Conservation (phyloP, 2,797 vertebrate species). For the Anolis apletophallus region DNA sequence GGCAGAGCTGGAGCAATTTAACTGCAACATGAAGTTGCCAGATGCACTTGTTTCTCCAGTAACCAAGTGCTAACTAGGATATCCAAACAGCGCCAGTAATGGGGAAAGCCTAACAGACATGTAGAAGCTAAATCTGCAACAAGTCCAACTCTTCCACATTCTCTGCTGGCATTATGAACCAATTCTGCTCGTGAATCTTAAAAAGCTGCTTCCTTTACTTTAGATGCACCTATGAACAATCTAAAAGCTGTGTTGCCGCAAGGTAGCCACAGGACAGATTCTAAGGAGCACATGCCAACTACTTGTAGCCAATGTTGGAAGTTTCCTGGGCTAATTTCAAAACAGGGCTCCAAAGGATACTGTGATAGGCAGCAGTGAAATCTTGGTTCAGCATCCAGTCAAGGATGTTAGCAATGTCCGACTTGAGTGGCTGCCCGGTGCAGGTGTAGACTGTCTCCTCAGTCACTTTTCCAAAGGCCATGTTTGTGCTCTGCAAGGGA, state of each 20-base stretch:
- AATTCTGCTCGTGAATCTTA: neutral
- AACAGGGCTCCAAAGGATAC: constrained; percentile 82
- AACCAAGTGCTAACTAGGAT: neutral
- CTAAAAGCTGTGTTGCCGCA: neutral
- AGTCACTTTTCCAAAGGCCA: constrained; percentile 93
- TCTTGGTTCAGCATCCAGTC: constrained; percentile 98
- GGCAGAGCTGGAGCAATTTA: neutral
- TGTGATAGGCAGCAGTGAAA: constrained; percentile 89
- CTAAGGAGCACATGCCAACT: neutral
- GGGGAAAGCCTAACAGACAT: neutral
- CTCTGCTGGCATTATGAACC: neutral
- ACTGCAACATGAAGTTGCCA: neutral
- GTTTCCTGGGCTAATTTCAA: neutral
- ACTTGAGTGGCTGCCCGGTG: constrained; percentile 94
- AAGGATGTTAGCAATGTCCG: constrained; percentile 95
- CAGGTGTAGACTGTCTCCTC: constrained; percentile 97
- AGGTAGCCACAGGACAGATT: too few species aligned
- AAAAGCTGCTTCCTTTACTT: neutral
- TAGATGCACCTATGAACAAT: neutral
- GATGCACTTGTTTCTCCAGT: neutral
- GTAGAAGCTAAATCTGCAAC: neutral
- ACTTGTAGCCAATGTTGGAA: neutral
- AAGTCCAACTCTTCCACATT: neutral
- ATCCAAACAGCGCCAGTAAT: neutral
- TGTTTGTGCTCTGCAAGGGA: constrained; percentile 89